phyloP scores from a whole-genome alignment of 2,888 invertebrate species.

The Leucania comma region DNA sequence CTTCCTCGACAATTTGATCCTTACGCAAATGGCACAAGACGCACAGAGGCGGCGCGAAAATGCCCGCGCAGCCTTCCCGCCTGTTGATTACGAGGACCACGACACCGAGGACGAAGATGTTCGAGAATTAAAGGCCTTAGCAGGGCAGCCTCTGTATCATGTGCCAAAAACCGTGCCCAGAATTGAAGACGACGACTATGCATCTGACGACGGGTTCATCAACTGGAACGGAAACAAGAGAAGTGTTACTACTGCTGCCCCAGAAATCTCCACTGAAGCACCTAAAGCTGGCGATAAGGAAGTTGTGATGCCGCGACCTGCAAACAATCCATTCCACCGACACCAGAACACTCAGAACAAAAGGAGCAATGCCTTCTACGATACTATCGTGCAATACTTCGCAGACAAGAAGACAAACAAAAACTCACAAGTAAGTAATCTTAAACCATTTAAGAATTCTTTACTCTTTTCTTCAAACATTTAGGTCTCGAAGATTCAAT shows the following conservation, averaged over 20 bases:
- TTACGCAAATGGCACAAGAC: slow-evolving; percentile 92
- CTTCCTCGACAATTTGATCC: slow-evolving; percentile 92
- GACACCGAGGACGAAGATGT: slow-evolving; percentile 92
- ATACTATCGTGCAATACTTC: slow-evolving; percentile 88
- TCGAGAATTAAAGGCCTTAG: slow-evolving; percentile 91
- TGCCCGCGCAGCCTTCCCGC: slow-evolving; percentile 84
- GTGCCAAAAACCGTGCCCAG: slow-evolving; percentile 86
- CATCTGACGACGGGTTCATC: slow-evolving; percentile 88
- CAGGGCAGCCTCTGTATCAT: slow-evolving; percentile 88
- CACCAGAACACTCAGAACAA: slow-evolving; percentile 75
- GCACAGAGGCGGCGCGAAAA: slow-evolving; percentile 88
- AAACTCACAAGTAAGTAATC: slow-evolving; percentile 90
- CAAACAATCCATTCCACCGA: slow-evolving; percentile 82
- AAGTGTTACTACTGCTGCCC: slow-evolving; percentile 82
- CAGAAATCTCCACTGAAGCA: slow-evolving; percentile 72
- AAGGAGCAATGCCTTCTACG: slow-evolving; percentile 83
- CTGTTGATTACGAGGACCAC: slow-evolving; percentile 83
- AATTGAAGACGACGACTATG: slow-evolving; percentile 86
- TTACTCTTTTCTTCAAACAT: slow-evolving; percentile 2
- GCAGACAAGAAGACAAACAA: slow-evolving; percentile 86
- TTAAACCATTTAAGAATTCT: neutral
- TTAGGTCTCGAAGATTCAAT: slow-evolving; percentile 5
- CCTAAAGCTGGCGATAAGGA: slow-evolving; percentile 88
- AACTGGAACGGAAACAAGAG: slow-evolving; percentile 89
- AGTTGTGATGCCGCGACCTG: slow-evolving; percentile 91